A percentile compares a stretch with the other conserved stretches of the same genome.
These are phyloP conservation scores for Drosophila emarginata DNA, from an alignment of 2,888 invertebrate genomes.

Conservation along the genomic window DNA sequence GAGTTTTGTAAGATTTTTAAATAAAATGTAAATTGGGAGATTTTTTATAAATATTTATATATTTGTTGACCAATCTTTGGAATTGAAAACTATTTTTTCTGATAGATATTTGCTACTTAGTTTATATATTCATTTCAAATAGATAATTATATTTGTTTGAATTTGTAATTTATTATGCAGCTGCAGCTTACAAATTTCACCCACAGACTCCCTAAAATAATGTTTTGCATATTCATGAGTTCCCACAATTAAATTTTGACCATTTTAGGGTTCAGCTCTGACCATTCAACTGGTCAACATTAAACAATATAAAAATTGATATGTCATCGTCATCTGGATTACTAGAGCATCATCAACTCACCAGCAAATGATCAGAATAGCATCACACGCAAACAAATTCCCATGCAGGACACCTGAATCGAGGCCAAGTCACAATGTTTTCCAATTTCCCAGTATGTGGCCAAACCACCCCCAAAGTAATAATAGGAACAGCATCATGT, in stretches of 20 bases:
- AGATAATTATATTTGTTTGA: too few relatives aligned
- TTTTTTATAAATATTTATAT: too few relatives aligned
- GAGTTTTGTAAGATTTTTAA: too few relatives aligned
- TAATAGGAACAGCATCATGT: constrained; percentile 31
- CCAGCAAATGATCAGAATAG: constrained; percentile 66
- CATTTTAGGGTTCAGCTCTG: constrained; percentile 26
- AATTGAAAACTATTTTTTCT: too few relatives aligned
- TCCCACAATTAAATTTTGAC: constrained; percentile 61
- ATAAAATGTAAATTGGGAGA: too few relatives aligned
- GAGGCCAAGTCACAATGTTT: constrained; percentile 16
- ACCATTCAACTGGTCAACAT: constrained; percentile 42
- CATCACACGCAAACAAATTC: constrained; percentile 78
- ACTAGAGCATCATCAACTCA: constrained; percentile 62
- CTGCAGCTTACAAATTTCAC: constrained; percentile 14
- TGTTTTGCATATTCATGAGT: constrained; percentile 61
- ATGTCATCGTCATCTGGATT: constrained; percentile 80
- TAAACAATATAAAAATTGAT: constrained; percentile 54
- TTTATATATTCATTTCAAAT: too few relatives aligned
- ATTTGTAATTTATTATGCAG: background rate
- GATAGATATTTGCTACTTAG: too few relatives aligned
- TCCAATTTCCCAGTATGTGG: background rate
- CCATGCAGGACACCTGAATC: constrained; percentile 73
- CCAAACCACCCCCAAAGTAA: constrained; percentile 46
- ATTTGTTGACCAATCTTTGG: too few relatives aligned
- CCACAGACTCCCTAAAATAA: constrained; percentile 3